phyloP scores from a whole-genome alignment of 2,113 vertebrate species.

The Prolemur simus region DNA sequence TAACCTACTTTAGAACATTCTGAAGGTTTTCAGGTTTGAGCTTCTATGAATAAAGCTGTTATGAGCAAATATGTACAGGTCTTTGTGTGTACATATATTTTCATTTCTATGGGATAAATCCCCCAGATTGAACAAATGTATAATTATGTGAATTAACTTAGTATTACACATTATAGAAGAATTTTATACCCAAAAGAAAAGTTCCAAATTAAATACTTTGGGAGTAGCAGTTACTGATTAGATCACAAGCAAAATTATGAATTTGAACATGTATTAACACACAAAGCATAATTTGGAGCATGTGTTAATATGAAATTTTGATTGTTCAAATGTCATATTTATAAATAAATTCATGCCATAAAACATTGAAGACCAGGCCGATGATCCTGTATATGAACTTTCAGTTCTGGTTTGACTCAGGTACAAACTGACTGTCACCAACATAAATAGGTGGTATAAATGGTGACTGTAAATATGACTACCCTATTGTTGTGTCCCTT shows the following conservation, averaged over 20 bases:
- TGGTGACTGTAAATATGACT: background rate
- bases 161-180: background rate
- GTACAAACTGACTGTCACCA: background rate
- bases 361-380: background rate
- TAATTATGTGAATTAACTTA: background rate
- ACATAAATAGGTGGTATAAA: background rate
- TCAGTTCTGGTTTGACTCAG: background rate
- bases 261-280: background rate
- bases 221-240: background rate
- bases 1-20: too few species aligned
- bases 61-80: too few species aligned
- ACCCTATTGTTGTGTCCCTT: accelerated
- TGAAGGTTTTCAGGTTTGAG: too few species aligned
- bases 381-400: background rate
- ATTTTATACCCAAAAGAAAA: background rate
- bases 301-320: background rate
- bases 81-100: too few species aligned
- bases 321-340: background rate
- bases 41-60: too few species aligned
- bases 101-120: too few species aligned
- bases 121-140: background rate
- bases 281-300: background rate
- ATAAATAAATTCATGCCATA: background rate
- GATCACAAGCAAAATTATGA: too few species aligned
- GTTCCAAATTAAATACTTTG: background rate